phyloP scores from a whole-genome alignment of 35 echinoderm and acorn worm genomes.

The Apostichopus parvimensis region DNA sequence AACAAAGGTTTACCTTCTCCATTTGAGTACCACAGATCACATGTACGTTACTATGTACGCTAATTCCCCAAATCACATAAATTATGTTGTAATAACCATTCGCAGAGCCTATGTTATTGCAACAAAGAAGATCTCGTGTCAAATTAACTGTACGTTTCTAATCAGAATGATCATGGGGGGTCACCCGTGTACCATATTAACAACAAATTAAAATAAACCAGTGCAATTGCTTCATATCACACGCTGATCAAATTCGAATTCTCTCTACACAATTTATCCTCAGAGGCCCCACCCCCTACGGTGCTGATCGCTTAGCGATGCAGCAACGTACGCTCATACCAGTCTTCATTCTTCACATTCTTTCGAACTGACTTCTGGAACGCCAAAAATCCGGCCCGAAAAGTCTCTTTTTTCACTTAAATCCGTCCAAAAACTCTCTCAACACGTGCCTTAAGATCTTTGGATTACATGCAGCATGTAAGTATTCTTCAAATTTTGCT shows the following conservation, averaged over 20 bases:
- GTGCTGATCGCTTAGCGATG: conserved; percentile 92
- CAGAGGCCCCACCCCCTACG: conserved; percentile 98
- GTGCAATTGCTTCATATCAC: neutral
- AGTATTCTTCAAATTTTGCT: conserved; percentile 72
- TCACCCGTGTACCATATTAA: no score
- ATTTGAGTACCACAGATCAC: no score
- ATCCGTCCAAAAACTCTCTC: conserved; percentile 70
- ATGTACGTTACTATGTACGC: no score
- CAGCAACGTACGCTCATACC: conserved; percentile 91
- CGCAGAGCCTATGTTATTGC: neutral
- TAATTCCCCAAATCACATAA: no score
- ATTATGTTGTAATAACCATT: neutral
- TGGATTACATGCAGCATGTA: conserved; percentile 66
- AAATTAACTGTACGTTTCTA: no score
- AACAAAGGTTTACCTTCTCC: no score
- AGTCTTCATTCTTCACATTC: conserved; percentile 99
- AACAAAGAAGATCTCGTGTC: neutral
- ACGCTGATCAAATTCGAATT: conserved; percentile 87
- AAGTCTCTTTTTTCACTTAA: conserved; percentile 87
- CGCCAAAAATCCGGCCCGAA: conserved; percentile 99
- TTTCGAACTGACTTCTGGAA: conserved; percentile 93
- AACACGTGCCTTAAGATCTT: conserved; percentile 91
- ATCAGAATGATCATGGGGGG: no score
- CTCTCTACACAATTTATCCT: conserved; percentile 73
- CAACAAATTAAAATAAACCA: no score